Conservation (phyloP, 2,113 vertebrate species). For the Centropus unirufus region DNA sequence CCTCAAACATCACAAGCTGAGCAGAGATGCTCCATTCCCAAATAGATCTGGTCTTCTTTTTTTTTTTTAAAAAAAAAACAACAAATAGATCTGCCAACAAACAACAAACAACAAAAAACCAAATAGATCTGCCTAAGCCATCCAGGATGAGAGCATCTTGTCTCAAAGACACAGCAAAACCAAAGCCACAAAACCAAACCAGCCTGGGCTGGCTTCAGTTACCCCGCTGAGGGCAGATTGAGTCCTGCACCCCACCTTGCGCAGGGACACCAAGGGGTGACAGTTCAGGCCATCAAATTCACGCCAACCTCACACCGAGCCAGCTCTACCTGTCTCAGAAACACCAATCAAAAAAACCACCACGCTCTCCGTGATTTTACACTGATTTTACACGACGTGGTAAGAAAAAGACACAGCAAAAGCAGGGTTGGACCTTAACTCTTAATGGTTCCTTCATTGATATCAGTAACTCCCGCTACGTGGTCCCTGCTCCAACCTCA, state of each 20-base stretch:
- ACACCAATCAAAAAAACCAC: rapidly evolving
- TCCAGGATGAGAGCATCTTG: neutral
- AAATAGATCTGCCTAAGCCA: neutral
- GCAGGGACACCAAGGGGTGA: neutral
- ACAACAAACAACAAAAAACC: too few relatives aligned
- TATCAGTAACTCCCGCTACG: neutral
- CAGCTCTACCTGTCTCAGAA: neutral
- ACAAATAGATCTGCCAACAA: too few relatives aligned
- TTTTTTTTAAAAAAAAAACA: too few relatives aligned
- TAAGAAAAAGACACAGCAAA: neutral
- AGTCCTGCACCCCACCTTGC: neutral
- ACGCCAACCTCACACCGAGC: neutral
- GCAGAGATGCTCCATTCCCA: neutral
- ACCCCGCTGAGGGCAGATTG: rapidly evolving
- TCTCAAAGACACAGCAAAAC: neutral
- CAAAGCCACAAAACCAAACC: too few relatives aligned
- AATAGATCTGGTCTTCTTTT: neutral
- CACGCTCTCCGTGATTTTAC: too few relatives aligned
- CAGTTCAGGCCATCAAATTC: neutral
- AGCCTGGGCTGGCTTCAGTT: neutral
- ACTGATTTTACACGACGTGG: rapidly evolving
- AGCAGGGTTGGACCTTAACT: neutral
- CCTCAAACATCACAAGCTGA: neutral
- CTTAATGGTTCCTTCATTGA: neutral
- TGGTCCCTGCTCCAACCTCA: neutral